phyloP scores from a whole-genome alignment of 2,797 vertebrate species.

The Eulemur mongoz region DNA sequence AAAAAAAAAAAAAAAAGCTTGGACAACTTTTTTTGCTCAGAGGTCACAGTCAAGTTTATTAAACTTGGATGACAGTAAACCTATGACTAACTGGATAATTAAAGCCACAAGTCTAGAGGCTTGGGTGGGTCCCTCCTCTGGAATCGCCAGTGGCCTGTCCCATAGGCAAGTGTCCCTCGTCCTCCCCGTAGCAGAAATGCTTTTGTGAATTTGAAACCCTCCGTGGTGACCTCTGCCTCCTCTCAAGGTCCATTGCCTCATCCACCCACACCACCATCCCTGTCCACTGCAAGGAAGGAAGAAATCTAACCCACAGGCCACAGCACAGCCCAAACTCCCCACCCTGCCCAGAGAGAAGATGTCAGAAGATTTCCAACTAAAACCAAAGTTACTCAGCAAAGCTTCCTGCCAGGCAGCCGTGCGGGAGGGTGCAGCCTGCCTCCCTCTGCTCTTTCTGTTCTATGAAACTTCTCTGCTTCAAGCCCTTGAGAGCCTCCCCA shows the following conservation, averaged over 20 bases:
- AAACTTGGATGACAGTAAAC: slow-evolving; percentile 60
- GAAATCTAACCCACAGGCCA: neutral
- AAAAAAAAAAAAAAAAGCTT: neutral
- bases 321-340: neutral
- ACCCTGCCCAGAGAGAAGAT: neutral
- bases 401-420: slow-evolving; percentile 51
- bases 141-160: neutral
- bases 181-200: neutral
- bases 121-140: neutral
- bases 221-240: neutral
- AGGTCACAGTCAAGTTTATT: slow-evolving; percentile 48
- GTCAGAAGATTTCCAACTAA: slow-evolving; percentile 43
- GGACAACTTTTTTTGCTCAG: neutral
- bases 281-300: neutral
- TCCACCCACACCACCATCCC: neutral
- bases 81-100: slow-evolving; percentile 58
- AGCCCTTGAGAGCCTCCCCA: neutral
- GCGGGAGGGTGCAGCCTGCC: neutral
- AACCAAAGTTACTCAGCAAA: slow-evolving; percentile 55
- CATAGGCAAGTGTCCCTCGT: fast-evolving
- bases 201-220: neutral
- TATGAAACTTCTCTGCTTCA: neutral
- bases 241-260: neutral
- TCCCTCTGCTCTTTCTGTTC: neutral
- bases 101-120: slow-evolving; percentile 52